A percentile compares a stretch with the other conserved stretches of the same genome.
These are phyloP conservation scores for Syngnathus acus DNA, from an alignment of 2,797 vertebrate species.

Conservation along the genomic window DNA sequence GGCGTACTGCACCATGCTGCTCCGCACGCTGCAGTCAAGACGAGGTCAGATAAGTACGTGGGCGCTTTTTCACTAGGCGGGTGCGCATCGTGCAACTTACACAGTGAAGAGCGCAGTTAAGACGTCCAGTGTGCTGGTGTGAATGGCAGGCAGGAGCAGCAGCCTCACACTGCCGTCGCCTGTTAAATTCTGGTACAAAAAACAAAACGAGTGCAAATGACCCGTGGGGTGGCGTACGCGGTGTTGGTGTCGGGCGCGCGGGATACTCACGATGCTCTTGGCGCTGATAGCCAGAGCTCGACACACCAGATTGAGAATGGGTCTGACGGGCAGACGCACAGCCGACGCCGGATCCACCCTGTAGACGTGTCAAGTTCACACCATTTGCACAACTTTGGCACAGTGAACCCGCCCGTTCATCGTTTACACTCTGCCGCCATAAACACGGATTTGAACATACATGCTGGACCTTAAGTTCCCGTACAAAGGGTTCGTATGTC, in stretches of 20 bases:
- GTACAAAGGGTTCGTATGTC: too few species aligned
- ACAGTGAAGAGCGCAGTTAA: constrained; percentile 73
- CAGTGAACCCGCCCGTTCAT: too few species aligned
- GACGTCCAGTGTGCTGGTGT: constrained; percentile 76
- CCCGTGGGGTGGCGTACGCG: not conserved
- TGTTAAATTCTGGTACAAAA: constrained; percentile 67
- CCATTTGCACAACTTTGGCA: not conserved
- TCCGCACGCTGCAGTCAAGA: constrained; percentile 26
- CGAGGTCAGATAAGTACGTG: not conserved
- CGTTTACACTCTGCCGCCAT: too few species aligned
- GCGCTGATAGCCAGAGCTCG: constrained; percentile 73
- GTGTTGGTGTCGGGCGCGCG: not conserved
- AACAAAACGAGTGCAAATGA: constrained; percentile 5
- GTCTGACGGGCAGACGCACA: constrained; percentile 77
- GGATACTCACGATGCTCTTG: constrained; percentile 75
- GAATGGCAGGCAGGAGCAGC: constrained; percentile 77
- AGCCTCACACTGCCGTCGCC: constrained; percentile 79
- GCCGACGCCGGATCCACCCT: constrained; percentile 79
- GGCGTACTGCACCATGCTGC: constrained; percentile 75
- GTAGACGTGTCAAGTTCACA: not conserved
- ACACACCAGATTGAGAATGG: constrained; percentile 80
- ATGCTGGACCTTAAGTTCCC: too few species aligned
- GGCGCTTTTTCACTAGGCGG: not conserved
- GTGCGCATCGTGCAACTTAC: constrained; percentile 51
- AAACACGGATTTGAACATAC: too few species aligned